phyloP scores from a whole-genome alignment of 2,888 invertebrate species.

The Trachelus iudaicus region DNA sequence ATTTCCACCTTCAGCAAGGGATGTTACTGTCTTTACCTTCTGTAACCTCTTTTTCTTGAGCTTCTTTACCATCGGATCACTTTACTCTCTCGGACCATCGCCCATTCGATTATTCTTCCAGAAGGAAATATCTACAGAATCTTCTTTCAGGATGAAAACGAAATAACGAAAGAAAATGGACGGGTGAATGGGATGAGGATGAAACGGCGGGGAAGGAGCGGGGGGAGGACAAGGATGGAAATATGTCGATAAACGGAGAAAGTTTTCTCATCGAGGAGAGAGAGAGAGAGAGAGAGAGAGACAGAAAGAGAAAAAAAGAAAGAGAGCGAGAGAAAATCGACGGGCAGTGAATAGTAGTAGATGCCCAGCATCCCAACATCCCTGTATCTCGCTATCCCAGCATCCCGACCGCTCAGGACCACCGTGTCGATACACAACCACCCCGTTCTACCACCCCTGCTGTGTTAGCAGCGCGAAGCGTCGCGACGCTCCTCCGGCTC shows the following conservation, averaged over 20 bases:
- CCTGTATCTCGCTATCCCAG: conserved; percentile 5
- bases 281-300: conserved; percentile 12
- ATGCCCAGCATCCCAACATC: conserved; percentile 16
- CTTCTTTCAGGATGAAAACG: background rate
- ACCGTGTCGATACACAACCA: background rate
- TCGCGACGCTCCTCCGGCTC: background rate
- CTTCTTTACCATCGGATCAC: background rate
- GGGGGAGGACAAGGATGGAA: background rate
- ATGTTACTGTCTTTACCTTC: no score
- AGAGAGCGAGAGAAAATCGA: conserved; percentile 12
- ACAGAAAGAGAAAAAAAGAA: conserved; percentile 8
- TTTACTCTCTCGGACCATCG: background rate
- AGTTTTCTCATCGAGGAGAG: conserved; percentile 34
- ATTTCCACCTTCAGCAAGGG: background rate
- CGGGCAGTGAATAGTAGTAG: background rate
- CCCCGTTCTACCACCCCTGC: background rate
- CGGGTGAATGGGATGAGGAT: background rate
- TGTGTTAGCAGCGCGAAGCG: background rate
- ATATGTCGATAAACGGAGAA: conserved; percentile 12
- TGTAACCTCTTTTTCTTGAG: background rate
- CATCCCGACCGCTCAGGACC: conserved; percentile 4
- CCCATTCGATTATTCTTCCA: background rate
- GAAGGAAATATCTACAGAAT: background rate
- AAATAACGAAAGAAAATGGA: background rate
- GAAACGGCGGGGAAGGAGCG: background rate